These are phyloP conservation scores for Galerucella pusilla DNA, from an alignment of 2,888 invertebrate genomes.

Conservation along the genomic window DNA sequence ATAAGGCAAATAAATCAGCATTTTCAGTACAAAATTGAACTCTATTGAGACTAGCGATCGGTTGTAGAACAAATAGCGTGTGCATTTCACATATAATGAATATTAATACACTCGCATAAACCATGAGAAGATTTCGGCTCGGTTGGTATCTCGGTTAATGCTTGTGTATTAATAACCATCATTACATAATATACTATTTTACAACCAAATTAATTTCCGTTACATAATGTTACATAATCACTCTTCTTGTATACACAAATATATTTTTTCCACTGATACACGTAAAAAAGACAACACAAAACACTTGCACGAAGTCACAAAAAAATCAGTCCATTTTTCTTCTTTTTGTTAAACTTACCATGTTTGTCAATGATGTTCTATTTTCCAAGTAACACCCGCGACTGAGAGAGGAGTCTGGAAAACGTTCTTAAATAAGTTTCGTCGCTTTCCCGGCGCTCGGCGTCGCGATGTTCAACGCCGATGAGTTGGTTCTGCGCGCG, in stretches of 20 bases:
- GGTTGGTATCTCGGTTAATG: too few relatives aligned
- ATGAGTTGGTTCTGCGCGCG: constrained; percentile 49
- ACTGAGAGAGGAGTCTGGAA: constrained; percentile 53
- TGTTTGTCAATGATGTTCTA: constrained; percentile 57
- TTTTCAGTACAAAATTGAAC: too few relatives aligned
- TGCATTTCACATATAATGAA: too few relatives aligned
- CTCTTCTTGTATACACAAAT: neutral
- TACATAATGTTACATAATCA: too few relatives aligned
- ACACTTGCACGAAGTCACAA: constrained; percentile 24
- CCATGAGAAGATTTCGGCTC: too few relatives aligned
- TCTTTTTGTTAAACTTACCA: constrained; percentile 57
- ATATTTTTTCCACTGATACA: neutral
- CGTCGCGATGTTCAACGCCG: constrained; percentile 45
- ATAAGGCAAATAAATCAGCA: too few relatives aligned
- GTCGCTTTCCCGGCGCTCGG: constrained; percentile 32
- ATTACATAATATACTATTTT: too few relatives aligned
- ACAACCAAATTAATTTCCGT: too few relatives aligned
- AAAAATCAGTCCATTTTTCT: constrained; percentile 18
- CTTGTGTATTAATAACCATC: too few relatives aligned
- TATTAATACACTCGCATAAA: too few relatives aligned
- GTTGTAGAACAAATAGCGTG: too few relatives aligned
- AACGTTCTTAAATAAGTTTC: constrained; percentile 60
- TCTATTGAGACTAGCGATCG: too few relatives aligned
- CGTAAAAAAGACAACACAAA: constrained; percentile 12
- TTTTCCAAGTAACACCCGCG: constrained; percentile 61